These are phyloP conservation scores for Sitta carolinensis DNA, from an alignment of 2,797 vertebrate genomes.

Conservation along the genomic window DNA sequence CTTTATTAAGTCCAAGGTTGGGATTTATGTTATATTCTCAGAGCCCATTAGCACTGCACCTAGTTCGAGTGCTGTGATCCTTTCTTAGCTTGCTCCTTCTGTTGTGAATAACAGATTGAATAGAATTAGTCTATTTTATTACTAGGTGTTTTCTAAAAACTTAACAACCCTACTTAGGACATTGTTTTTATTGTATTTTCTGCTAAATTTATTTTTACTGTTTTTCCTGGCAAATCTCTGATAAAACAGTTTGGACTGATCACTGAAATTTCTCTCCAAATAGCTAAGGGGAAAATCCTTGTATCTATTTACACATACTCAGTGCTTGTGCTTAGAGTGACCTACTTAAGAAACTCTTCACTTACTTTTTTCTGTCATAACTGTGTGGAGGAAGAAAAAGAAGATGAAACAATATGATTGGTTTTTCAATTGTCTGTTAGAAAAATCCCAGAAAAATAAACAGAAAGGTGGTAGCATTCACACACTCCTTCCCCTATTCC, in stretches of 20 bases:
- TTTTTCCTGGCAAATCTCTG: background rate
- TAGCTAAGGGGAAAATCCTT: conserved; percentile 7
- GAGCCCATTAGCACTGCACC: background rate
- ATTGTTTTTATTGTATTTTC: background rate
- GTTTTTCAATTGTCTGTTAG: background rate
- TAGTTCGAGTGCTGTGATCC: background rate
- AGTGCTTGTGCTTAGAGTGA: background rate
- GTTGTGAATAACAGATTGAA: background rate
- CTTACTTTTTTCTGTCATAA: background rate
- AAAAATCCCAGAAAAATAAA: background rate
- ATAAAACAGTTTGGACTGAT: background rate
- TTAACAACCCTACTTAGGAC: background rate
- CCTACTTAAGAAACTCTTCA: background rate
- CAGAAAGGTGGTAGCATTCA: background rate
- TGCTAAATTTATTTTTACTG: background rate
- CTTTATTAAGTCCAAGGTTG: background rate
- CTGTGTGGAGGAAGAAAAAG: background rate
- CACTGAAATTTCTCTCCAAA: background rate
- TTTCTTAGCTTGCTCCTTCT: background rate
- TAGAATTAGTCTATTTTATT: background rate
- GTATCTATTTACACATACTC: background rate
- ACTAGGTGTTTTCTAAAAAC: background rate
- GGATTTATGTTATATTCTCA: background rate
- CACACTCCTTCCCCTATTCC: background rate
- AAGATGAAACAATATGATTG: background rate